Evolutionary conservation across 2,797 vertebrate genomes (phyloP).

Genomic region (Coregonus ussuriensis): DNA sequence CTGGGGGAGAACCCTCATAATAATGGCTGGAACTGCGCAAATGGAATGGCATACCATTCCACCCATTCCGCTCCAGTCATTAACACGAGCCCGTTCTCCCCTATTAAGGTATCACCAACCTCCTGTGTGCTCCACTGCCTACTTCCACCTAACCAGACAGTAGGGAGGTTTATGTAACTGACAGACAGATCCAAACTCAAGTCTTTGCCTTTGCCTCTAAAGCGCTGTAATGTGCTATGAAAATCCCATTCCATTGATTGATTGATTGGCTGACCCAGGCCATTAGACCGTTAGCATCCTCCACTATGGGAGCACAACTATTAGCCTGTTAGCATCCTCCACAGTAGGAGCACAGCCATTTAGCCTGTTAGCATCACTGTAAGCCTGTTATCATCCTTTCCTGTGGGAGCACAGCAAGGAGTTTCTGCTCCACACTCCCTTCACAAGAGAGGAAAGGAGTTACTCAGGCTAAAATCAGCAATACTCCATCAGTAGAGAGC

Average conservation of each 20-base stretch:
- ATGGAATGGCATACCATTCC: too few relatives aligned
- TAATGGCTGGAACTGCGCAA: too few relatives aligned
- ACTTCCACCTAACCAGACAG: background rate
- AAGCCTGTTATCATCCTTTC: background rate
- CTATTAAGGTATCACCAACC: too few relatives aligned
- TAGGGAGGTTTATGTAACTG: background rate
- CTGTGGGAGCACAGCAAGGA: background rate
- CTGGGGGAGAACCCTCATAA: too few relatives aligned
- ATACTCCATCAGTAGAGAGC: conserved; percentile 13
- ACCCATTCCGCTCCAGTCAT: too few relatives aligned
- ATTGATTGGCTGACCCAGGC: background rate
- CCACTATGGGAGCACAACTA: background rate
- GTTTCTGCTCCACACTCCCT: background rate
- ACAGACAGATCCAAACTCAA: background rate
- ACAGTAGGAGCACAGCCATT: background rate
- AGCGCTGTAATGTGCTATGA: background rate
- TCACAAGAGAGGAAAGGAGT: conserved; percentile 41
- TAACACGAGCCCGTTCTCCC: too few relatives aligned
- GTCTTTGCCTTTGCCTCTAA: background rate
- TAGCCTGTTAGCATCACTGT: background rate
- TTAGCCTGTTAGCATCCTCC: background rate
- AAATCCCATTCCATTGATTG: background rate
- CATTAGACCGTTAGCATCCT: background rate
- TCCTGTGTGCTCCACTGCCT: background rate
- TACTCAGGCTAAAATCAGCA: conserved; percentile 58